These are phyloP conservation scores for Avahi laniger DNA, from an alignment of 2,797 vertebrate species.

Conservation along the genomic window DNA sequence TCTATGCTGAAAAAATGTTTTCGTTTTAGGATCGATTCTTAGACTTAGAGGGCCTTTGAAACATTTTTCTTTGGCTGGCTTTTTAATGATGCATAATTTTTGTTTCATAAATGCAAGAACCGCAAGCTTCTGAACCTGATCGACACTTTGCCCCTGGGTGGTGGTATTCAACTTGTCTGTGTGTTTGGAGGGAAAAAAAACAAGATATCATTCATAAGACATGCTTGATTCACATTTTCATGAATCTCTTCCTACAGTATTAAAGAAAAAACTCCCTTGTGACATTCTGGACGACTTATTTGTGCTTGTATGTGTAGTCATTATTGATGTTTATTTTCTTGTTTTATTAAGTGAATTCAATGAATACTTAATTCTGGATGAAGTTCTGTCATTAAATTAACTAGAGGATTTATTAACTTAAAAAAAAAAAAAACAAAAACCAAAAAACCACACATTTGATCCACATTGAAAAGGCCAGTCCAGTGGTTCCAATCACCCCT, in stretches of 20 bases:
- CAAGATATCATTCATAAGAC: conserved; percentile 57
- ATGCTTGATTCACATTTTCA: conserved; percentile 49
- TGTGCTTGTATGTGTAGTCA: neutral
- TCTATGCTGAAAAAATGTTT: conserved; percentile 66
- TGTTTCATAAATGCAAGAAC: conserved; percentile 19
- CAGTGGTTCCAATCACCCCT: neutral
- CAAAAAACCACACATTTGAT: neutral
- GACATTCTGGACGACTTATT: conserved; percentile 28
- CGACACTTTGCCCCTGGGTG: conserved; percentile 41
- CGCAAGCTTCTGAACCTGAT: conserved; percentile 11
- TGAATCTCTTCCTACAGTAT: conserved; percentile 25
- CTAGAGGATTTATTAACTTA: conserved; percentile 21
- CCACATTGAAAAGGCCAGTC: conserved; percentile 49
- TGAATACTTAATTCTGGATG: conserved; percentile 11
- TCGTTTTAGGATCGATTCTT: conserved; percentile 58
- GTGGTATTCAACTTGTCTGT: conserved; percentile 66
- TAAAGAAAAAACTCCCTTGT: conserved; percentile 51
- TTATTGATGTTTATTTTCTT: conserved; percentile 24
- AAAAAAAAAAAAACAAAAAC: neutral
- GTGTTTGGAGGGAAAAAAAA: conserved; percentile 45
- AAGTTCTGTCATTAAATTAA: conserved; percentile 17
- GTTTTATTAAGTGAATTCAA: conserved; percentile 20
- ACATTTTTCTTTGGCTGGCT: conserved; percentile 48
- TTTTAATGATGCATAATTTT: conserved; percentile 58
- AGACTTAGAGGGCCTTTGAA: conserved; percentile 63